These are phyloP conservation scores for Drosophila neocordata DNA, from an alignment of 1,140 invertebrate species.

Conservation along the genomic window DNA sequence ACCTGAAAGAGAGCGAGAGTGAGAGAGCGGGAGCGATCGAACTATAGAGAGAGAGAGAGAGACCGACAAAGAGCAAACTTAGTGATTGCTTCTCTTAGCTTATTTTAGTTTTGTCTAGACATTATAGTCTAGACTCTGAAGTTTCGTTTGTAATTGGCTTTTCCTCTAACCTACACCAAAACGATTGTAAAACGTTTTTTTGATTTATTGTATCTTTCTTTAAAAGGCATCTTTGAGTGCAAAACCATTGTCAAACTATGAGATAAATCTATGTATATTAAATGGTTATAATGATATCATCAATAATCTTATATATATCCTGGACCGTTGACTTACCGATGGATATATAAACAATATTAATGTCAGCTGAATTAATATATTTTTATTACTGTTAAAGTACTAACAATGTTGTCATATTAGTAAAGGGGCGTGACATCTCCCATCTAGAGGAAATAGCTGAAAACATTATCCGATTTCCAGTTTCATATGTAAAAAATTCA, in stretches of 20 bases:
- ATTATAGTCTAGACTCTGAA: slow-evolving; percentile 6
- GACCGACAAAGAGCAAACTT: slow-evolving; percentile 6
- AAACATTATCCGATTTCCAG: too few species aligned
- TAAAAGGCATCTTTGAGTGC: slow-evolving; percentile 57
- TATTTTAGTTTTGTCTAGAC: slow-evolving; percentile 17
- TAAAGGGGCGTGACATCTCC: too few species aligned
- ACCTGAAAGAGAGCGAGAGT: slow-evolving; percentile 32
- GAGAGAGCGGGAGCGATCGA: slow-evolving; percentile 6
- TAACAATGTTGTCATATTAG: too few species aligned
- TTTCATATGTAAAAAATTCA: too few species aligned
- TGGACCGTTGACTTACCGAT: not conserved
- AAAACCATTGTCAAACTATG: slow-evolving; percentile 32
- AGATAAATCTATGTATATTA: slow-evolving; percentile 11
- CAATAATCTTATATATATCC: not conserved
- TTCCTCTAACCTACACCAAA: slow-evolving; percentile 37
- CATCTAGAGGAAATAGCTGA: too few species aligned
- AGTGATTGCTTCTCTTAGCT: slow-evolving; percentile 1
- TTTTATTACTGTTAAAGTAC: too few species aligned
- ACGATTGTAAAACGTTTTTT: slow-evolving; percentile 53
- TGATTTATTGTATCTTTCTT: slow-evolving; percentile 63
- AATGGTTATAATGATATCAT: slow-evolving; percentile 34
- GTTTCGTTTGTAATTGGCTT: not conserved
- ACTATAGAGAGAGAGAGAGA: not conserved
- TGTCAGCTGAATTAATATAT: too few species aligned
- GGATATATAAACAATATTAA: too few species aligned